Base-by-base conservation (phyloP, 2,113 vertebrate species). In the Brevimyrus niger region DNA sequence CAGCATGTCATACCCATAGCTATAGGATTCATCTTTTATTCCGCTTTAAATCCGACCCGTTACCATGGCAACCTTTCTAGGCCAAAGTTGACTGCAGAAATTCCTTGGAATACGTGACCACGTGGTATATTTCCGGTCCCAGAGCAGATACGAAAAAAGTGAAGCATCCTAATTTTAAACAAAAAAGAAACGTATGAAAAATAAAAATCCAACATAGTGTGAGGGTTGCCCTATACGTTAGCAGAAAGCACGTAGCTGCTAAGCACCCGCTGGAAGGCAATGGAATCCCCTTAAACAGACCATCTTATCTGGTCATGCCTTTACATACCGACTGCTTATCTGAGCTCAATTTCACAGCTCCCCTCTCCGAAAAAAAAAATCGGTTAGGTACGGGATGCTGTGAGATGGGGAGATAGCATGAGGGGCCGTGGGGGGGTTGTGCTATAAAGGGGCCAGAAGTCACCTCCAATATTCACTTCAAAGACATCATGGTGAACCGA, bases 41-140 rank as follows among this genome's bases (percentile, higher is more conserved):
- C 94, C 92, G 92, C 92, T 91, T 94, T 93, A 94, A 94, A 95
- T 95, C 94, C 94, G 93, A 94, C 94, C 93, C 93, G 95, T 95
- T 94, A 92, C 95, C 94, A 96, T 95, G 94, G 94, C 93, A 96
- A 96, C 95, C 87, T 93, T 94, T 94, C 94, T 93, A 93, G 94
- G 95, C 91, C 94, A 93, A 89, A 87, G 69, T 84, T 85, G 88
- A 84, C 50, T n/a, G 50, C 51, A 51, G 27, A 84, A 11, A 19
- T 47, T 83, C 21, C 42, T 85, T 58, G 35, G 38, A 87, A 87
- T 44, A 65, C 55, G 58, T 50, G 21, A 58, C 31, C 53, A 4
- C 2, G 46, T 53, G 48, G 23, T 31, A 53, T 31, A 51, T 31
- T 51, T 61, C 55, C 7, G 23, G 46, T 87, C 31, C 50, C 15